Conservation (phyloP, 2,888 invertebrate species). For the Notocelia uddmanniana region DNA sequence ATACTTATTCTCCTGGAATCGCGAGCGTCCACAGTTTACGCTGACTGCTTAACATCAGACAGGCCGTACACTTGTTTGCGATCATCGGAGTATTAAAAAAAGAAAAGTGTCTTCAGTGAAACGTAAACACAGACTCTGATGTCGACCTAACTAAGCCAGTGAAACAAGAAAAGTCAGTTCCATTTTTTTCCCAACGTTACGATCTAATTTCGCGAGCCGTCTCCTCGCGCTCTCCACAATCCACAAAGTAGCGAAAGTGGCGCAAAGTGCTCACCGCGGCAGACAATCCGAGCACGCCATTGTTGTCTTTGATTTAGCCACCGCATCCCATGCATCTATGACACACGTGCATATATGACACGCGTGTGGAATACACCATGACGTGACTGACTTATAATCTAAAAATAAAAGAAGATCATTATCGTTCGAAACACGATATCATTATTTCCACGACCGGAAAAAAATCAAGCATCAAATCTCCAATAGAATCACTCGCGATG, state of each 20-base stretch:
- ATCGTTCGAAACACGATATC: slow-evolving; percentile 36
- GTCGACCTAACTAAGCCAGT: slow-evolving; percentile 12
- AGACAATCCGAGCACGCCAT: slow-evolving; percentile 75
- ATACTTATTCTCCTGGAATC: too few relatives aligned
- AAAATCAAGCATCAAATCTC: slow-evolving; percentile 55
- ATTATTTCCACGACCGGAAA: slow-evolving; percentile 43
- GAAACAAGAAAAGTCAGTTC: slow-evolving; percentile 20
- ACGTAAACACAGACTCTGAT: not conserved
- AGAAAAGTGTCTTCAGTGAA: too few relatives aligned
- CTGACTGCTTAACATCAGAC: too few relatives aligned
- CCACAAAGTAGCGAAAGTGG: slow-evolving; percentile 81
- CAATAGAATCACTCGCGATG: slow-evolving; percentile 58
- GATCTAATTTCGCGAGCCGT: slow-evolving; percentile 71
- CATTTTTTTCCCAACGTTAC: slow-evolving; percentile 63
- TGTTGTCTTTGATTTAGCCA: slow-evolving; percentile 80
- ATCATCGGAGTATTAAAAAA: too few relatives aligned
- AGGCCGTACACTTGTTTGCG: too few relatives aligned
- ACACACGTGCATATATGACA: slow-evolving; percentile 32
- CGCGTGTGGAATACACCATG: not conserved
- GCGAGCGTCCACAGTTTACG: too few relatives aligned
- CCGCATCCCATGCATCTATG: slow-evolving; percentile 51
- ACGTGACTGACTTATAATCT: not conserved
- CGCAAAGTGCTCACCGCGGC: slow-evolving; percentile 74
- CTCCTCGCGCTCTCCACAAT: slow-evolving; percentile 68
- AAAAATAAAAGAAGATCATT: slow-evolving; percentile 21